Conservation (phyloP, 1,140 invertebrate species). For the Hyles euphorbiae region DNA sequence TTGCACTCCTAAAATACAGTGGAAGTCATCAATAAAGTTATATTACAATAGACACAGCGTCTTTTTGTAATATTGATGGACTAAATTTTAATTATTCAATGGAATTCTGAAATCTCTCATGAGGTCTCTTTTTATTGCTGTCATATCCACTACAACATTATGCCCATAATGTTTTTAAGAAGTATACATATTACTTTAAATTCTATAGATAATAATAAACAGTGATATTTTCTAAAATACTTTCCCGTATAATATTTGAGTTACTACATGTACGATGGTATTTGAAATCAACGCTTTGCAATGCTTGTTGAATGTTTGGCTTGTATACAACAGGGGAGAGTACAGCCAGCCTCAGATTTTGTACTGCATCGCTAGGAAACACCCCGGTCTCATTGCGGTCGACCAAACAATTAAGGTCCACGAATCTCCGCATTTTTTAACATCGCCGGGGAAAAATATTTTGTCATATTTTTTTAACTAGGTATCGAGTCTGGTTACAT, state of each 20-base stretch:
- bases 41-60: too few relatives aligned
- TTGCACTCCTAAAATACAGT: slow-evolving; percentile 42
- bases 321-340: slow-evolving; percentile 40
- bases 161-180: too few relatives aligned
- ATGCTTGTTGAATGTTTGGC: slow-evolving; percentile 47
- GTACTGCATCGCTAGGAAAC: slow-evolving; percentile 43
- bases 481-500: neutral
- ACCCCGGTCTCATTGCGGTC: slow-evolving; percentile 36
- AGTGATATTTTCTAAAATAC: neutral
- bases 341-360: slow-evolving; percentile 47
- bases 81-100: too few relatives aligned
- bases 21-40: neutral
- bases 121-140: too few relatives aligned
- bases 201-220: too few relatives aligned
- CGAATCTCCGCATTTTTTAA: slow-evolving; percentile 55
- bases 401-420: slow-evolving; percentile 43
- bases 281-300: slow-evolving; percentile 51
- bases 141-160: too few relatives aligned
- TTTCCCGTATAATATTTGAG: slow-evolving; percentile 33
- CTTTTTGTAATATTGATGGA: too few relatives aligned
- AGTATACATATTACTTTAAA: too few relatives aligned
- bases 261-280: slow-evolving; percentile 57
- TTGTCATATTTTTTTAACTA: slow-evolving; percentile 24
- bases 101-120: too few relatives aligned
- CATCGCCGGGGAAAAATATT: slow-evolving; percentile 22